Conservation (phyloP, 1,140 invertebrate genomes). For the Telenomus remus region DNA sequence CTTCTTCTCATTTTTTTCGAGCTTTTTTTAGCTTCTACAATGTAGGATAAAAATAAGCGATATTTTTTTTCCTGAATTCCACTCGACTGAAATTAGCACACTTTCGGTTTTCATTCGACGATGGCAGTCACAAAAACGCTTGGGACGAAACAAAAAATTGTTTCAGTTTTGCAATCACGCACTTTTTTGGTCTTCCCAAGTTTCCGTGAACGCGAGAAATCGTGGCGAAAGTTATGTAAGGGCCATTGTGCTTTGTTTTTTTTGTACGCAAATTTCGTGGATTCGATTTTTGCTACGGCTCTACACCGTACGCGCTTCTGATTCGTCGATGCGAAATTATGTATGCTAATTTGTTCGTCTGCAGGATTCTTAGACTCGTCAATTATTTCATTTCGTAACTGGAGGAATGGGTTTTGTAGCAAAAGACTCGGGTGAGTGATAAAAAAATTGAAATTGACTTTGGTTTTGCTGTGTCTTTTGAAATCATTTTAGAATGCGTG, state of each 20-base stretch:
- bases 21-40: too few species aligned
- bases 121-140: background rate
- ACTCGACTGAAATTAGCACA: background rate
- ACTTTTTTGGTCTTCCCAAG: slow-evolving; percentile 20
- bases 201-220: slow-evolving; percentile 30
- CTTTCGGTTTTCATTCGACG: slow-evolving; percentile 7
- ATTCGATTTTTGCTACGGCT: too few species aligned
- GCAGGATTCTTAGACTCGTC: background rate
- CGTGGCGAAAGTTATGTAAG: slow-evolving; percentile 16
- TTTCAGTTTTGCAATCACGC: slow-evolving; percentile 33
- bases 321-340: too few species aligned
- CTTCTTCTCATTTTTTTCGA: too few species aligned
- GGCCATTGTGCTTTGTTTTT: slow-evolving; percentile 27
- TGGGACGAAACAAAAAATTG: slow-evolving; percentile 7
- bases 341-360: background rate
- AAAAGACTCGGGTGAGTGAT: too few species aligned
- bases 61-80: too few species aligned
- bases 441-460: too few species aligned
- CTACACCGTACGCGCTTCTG: too few species aligned
- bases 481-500: too few species aligned
- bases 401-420: too few species aligned
- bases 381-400: background rate
- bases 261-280: slow-evolving; percentile 14
- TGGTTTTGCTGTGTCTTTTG: too few species aligned
- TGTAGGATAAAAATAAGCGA: too few species aligned